Base-by-base conservation (phyloP, 2,888 invertebrate genomes). In the Drosophila parthenogenetica region DNA sequence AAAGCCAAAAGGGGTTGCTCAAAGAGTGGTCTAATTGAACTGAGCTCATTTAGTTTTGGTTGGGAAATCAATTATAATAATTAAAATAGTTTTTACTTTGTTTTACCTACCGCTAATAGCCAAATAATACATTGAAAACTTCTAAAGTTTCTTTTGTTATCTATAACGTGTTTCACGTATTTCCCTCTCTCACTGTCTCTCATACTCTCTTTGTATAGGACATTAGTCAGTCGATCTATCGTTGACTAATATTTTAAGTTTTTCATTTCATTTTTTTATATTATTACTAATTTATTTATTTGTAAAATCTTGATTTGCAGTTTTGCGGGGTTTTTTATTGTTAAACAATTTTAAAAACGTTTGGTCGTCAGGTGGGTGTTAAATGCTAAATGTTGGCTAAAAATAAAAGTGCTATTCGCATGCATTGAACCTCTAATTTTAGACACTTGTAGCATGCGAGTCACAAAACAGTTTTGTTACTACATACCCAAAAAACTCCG, bases 401-500 rank as follows among this genome's bases (percentile, higher is more conserved):
- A 79, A 74, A 74, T 77, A 79, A 49, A 42, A 49, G 5, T 25
- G 22, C 59, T 60, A 60, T 35, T 59, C 67, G 60, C 66, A 60
- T 78, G 79, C 79, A 73, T 55, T 68, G 59, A 49, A 49, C 53
- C 48, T 67, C 78, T 79, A 79, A 74, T 77, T 70, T 74, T 79
- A 79, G 79, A 61, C 62, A 76, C 71, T 69, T 64, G 65, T 73
- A 53, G 77, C 66, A 65, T 69, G 76, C 66, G 75, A 69, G 73
- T 35, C 55, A 65, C 35, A 19, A 46, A 45, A 8, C 29, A 29
- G 8, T 29, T 8, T 29, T 29, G 29, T 29, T 29, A n/a, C n/a
- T 3, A 75, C 77, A 77, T 59, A 79, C 79, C 68, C 80, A 54
- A 79, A 69, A 50, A 68, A 79, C 42, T 79, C 79, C n/a, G 74